These are phyloP conservation scores for Ochropleura leucogaster DNA, from an alignment of 2,888 invertebrate species.

Conservation along the genomic window DNA sequence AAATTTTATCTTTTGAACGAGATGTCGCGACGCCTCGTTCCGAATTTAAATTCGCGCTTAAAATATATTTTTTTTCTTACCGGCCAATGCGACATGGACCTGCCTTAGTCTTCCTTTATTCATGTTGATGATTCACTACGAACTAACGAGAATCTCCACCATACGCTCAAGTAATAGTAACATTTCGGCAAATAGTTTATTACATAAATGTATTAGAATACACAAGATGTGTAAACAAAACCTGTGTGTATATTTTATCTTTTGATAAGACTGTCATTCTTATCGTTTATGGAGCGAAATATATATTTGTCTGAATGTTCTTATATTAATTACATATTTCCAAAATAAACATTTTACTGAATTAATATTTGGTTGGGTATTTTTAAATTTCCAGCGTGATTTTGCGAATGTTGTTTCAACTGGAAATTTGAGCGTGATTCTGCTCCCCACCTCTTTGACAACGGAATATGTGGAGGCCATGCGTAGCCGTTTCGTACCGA, in stretches of 20 bases:
- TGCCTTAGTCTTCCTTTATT: slow-evolving; percentile 64
- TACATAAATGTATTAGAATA: slow-evolving; percentile 65
- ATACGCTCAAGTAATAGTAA: slow-evolving; percentile 49
- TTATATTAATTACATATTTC: slow-evolving; percentile 36
- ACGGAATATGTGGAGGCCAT: slow-evolving; percentile 1
- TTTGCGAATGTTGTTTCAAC: slow-evolving; percentile 5
- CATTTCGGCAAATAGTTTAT: slow-evolving; percentile 62
- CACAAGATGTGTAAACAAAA: slow-evolving; percentile 54
- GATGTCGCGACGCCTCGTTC: not conserved
- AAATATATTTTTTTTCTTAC: slow-evolving; percentile 54
- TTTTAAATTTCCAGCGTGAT: slow-evolving; percentile 26
- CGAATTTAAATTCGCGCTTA: slow-evolving; percentile 27
- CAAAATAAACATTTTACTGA: slow-evolving; percentile 24
- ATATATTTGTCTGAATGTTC: slow-evolving; percentile 37
- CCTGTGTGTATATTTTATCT: slow-evolving; percentile 53
- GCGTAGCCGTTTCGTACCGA: not conserved
- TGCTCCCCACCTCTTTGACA: not conserved
- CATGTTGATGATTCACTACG: slow-evolving; percentile 54
- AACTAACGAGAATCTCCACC: slow-evolving; percentile 28
- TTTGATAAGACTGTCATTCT: slow-evolving; percentile 56
- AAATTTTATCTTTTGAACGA: slow-evolving; percentile 5
- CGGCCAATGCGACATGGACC: slow-evolving; percentile 60
- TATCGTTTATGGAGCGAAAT: slow-evolving; percentile 37
- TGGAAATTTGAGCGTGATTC: not conserved
- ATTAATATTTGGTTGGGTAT: slow-evolving; percentile 42